Base-by-base conservation (phyloP, 2,113 vertebrate genomes). In the Gadus chalcogrammus region DNA sequence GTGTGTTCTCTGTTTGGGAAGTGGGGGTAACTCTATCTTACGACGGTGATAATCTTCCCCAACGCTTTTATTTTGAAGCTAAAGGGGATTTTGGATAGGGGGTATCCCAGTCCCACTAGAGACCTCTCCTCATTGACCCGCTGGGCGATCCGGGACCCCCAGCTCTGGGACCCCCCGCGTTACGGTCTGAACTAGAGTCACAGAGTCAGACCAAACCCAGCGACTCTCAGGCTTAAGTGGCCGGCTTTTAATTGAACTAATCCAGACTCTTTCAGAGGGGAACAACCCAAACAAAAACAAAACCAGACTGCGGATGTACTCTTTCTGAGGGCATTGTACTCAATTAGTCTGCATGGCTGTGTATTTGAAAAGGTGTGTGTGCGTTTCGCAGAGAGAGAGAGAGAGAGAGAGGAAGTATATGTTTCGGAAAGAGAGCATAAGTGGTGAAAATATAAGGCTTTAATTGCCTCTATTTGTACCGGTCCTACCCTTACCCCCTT, bases 1-100 rank as follows among this genome's bases (percentile, higher is more conserved):
- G 42, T 48, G 42, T 9, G 42, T 48, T 48, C 42, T 35, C 31
- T 35, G 4, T 4, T 35, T 35, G 31, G 31, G 31, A 88, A 85
- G 85, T 59, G 80, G 83, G 75, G 72, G 90, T 89, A 89, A 91
- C 85, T 91, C 90, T 91, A 93, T 90, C 91, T 92, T 92, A 92
- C 92, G 92, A 91, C 93, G 84, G 83, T 48, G 81, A 85, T 86
- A 72, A 90, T 87, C 87, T 82, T 75, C 79, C 86, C 64, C 75
- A 71, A 20, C 1, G 78, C 76, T 88, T 84, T 85, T 71, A 76
- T 79, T 84, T 77, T 79, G 2, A 73, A 56, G 78, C 68, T 87
- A 75, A 82, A 84, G 79, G 69, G 71, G 77, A 60, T 80, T 85
- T 79, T 56, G 55, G 68, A 68, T 83, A 76, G 83, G 73, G 73